Conservation (phyloP, 2,113 vertebrate species). For the Nanorana parkeri region DNA sequence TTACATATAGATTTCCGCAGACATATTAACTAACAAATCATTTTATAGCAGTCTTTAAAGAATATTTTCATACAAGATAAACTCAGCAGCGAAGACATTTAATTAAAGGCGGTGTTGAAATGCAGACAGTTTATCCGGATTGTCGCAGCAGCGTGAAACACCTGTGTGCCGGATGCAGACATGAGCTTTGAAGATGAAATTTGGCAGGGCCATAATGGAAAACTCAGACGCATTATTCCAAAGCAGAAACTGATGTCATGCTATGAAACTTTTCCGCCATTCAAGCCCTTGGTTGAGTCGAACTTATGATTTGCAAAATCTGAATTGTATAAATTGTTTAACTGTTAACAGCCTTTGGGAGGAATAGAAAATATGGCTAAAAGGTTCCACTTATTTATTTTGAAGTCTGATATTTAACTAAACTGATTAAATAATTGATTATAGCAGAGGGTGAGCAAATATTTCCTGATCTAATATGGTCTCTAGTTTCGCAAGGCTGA, state of each 20-base stretch:
- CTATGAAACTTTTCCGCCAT: conserved; percentile 8
- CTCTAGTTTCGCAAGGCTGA: too few relatives aligned
- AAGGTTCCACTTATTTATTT: too few relatives aligned
- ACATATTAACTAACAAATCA: conserved; percentile 29
- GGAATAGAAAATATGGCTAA: too few relatives aligned
- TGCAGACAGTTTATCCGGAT: conserved; percentile 25
- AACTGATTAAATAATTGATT: too few relatives aligned
- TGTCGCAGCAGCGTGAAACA: conserved; percentile 18
- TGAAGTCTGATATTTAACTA: too few relatives aligned
- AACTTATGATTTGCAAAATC: conserved; percentile 14
- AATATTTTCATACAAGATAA: conserved; percentile 38
- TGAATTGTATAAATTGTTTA: conserved; percentile 14
- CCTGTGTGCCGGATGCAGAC: conserved; percentile 39
- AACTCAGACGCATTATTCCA: conserved; percentile 45
- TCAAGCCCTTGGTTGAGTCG: not conserved
- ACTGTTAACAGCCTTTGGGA: too few relatives aligned
- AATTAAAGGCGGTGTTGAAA: conserved; percentile 43
- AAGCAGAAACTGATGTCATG: conserved; percentile 5
- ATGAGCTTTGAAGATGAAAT: conserved; percentile 53
- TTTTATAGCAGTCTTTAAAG: conserved; percentile 32
- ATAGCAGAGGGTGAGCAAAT: too few relatives aligned
- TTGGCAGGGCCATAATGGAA: conserved; percentile 47
- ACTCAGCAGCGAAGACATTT: conserved; percentile 25
- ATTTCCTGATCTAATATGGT: too few relatives aligned
- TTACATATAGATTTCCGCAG: not conserved